Percentiles rank a stretch among this genome's conserved stretches.
These are phyloP conservation scores for Antheraea assamensis DNA, from an alignment of 2,888 invertebrate species.

Conservation along the genomic window DNA sequence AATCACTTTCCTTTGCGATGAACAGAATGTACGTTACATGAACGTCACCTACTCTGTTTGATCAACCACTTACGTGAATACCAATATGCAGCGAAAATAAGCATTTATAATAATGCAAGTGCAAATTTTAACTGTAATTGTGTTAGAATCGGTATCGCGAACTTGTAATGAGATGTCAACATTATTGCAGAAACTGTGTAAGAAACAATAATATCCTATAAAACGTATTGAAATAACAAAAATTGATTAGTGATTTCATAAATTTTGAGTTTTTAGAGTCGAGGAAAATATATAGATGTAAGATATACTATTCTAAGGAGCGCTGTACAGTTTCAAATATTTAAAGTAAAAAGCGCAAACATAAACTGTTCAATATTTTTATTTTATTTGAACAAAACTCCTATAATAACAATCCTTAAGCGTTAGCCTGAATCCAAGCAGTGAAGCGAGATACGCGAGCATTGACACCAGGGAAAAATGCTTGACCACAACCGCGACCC, in stretches of 20 bases:
- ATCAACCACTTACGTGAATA: no score
- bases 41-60: no score
- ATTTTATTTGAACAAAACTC: neutral
- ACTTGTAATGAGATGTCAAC: no score
- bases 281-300: neutral
- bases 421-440: slow-evolving; percentile 47
- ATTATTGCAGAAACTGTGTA: no score
- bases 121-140: no score
- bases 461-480: slow-evolving; percentile 43
- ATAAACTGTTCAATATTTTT: neutral
- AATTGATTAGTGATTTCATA: slow-evolving; percentile 18
- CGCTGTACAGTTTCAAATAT: neutral
- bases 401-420: slow-evolving; percentile 29
- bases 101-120: no score
- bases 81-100: no score
- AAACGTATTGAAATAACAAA: no score
- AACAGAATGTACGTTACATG: no score
- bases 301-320: neutral
- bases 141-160: no score
- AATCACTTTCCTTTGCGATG: no score
- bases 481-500: slow-evolving; percentile 37
- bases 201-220: no score
- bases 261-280: neutral
- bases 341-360: neutral
- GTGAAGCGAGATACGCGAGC: slow-evolving; percentile 38